Evolutionary conservation across 2,113 vertebrate species (phyloP), one percentile per base, ranked within the genome.

Genomic region (Irena cyanogastra): DNA sequence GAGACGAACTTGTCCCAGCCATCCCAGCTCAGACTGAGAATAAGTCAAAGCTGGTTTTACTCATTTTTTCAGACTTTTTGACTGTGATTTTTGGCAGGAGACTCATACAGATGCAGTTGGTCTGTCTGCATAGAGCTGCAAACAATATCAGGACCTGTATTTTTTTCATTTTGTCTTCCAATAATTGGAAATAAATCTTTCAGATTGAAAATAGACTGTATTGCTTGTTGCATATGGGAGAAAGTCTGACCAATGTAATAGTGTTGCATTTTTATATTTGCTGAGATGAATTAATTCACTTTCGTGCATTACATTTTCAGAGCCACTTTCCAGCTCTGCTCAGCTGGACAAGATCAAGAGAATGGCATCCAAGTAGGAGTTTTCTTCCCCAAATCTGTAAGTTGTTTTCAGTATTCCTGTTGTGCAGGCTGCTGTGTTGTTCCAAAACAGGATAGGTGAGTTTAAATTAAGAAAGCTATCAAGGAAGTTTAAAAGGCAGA

Each of bases 131-230:
- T 5, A 83, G 59, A 76, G 54, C 61, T 90, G 39, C 42, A 63
- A 91, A 83, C 30, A 61, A 13, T 39, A 85, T 42, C 70, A 56
- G 31, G 37, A 64, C 13, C n/a, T 83, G 53, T 33, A 39, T 72
- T 83, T 94, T 93, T 93, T 90, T 85, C 37, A 87, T 93, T 94
- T 89, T 94, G 47, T 86, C 64, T 94, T 88, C 84, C 47, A n/a
- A 21, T 97, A 94, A 95, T 95, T 85, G 57, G 63, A 96, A 94
- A 94, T 80, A 96, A 95, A 94, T 94, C 60, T 77, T 92, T 37
- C 69, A 91, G 77, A 64, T 3, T 75, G 91, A 76, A 94, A 95
- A 81, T 44, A 44, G 27, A 89, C 87, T 74, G 15, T 79, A 75
- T 85, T 69, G 45, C 70, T 95, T 86, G 47, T 86, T 95, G 79